phyloP scores from a whole-genome alignment of 2,797 vertebrate species.

The Hypotaenidia philippensis region DNA sequence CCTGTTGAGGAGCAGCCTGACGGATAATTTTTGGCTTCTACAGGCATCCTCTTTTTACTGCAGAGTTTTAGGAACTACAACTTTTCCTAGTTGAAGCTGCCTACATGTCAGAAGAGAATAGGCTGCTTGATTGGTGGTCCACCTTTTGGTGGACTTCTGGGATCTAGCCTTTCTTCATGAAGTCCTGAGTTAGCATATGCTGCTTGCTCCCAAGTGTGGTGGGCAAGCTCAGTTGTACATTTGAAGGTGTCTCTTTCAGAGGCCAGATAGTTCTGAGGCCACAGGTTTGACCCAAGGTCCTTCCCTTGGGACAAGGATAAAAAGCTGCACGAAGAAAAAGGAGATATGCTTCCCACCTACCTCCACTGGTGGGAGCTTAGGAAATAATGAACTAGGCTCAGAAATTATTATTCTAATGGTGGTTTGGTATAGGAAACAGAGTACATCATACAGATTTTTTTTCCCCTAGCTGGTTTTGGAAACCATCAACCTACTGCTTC shows the following conservation, averaged over 20 bases:
- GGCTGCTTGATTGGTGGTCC: neutral
- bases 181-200: neutral
- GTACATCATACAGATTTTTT: neutral
- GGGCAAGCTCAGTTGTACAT: neutral
- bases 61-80: neutral
- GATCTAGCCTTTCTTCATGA: neutral
- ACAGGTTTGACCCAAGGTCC: neutral
- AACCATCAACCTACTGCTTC: neutral
- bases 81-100: neutral
- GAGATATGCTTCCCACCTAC: neutral
- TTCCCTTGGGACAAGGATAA: neutral
- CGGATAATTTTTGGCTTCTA: neutral
- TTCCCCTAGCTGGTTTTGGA: neutral
- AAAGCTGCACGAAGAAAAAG: neutral
- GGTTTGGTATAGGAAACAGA: neutral
- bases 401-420: neutral
- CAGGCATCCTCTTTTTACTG: neutral
- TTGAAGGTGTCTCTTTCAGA: neutral
- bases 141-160: neutral
- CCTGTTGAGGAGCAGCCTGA: neutral
- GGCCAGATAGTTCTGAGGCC: neutral
- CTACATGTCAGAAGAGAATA: neutral
- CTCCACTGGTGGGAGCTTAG: accelerated
- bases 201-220: neutral
- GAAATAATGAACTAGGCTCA: neutral